A percentile compares a stretch with the other conserved stretches of the same genome.
Evolutionary conservation across 2,888 invertebrate genomes (phyloP).

Genomic region (Sepioteuthis lessoniana): DNA sequence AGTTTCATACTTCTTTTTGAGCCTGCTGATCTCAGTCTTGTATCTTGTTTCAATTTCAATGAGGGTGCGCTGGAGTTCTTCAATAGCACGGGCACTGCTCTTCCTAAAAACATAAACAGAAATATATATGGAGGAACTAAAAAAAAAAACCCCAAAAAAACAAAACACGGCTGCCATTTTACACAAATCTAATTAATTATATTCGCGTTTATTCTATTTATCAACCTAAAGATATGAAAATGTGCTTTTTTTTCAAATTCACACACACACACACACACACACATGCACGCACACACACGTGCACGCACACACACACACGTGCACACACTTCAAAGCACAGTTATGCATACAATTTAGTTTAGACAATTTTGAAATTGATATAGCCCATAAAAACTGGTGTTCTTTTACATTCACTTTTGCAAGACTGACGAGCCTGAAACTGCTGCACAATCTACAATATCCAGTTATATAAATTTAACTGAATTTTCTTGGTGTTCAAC

Average conservation of each 20-base stretch:
- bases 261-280: background rate
- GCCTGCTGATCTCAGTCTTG: constrained; percentile 74
- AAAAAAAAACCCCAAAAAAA: background rate
- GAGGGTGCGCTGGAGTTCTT: constrained; percentile 75
- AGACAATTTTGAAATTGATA: too few relatives aligned
- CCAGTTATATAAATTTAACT: too few relatives aligned
- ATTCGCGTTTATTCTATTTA: too few relatives aligned
- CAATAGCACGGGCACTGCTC: constrained; percentile 74
- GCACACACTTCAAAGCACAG: background rate
- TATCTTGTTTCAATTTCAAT: constrained; percentile 75
- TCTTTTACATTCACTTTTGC: too few relatives aligned
- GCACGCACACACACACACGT: background rate
- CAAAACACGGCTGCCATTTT: too few relatives aligned
- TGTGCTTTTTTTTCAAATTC: background rate
- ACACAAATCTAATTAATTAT: too few relatives aligned
- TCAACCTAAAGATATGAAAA: too few relatives aligned
- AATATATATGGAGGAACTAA: background rate
- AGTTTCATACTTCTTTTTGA: constrained; percentile 75
- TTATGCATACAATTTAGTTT: background rate
- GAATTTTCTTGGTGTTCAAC: too few relatives aligned
- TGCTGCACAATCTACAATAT: too few relatives aligned
- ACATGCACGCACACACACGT: background rate
- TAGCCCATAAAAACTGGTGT: too few relatives aligned
- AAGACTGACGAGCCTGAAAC: too few relatives aligned
- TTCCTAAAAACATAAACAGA: constrained; percentile 62